These are phyloP conservation scores for Cyphomyrmex costatus DNA, from an alignment of 1,140 invertebrate species.

Conservation along the genomic window DNA sequence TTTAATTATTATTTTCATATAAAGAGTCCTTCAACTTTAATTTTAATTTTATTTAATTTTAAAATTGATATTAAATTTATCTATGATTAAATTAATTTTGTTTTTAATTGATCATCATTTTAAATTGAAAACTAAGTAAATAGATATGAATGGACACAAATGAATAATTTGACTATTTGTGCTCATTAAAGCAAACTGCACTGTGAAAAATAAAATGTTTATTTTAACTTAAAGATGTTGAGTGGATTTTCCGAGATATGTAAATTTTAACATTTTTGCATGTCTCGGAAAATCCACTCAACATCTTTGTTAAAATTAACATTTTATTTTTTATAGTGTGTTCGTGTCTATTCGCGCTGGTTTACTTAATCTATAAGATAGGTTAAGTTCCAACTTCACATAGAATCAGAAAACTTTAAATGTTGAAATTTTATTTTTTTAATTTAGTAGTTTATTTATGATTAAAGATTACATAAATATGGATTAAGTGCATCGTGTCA, in stretches of 20 bases:
- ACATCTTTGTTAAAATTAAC: too few relatives aligned
- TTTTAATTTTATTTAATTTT: neutral
- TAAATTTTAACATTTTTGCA: too few relatives aligned
- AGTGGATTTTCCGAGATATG: too few relatives aligned
- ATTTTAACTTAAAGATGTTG: too few relatives aligned
- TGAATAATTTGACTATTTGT: constrained; percentile 4
- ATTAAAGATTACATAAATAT: constrained; percentile 26
- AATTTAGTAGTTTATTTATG: neutral
- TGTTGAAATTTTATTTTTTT: neutral
- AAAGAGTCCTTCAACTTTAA: too few relatives aligned
- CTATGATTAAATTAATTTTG: neutral
- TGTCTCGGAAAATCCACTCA: too few relatives aligned
- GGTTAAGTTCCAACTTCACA: neutral
- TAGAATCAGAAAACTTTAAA: neutral
- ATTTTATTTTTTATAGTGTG: too few relatives aligned
- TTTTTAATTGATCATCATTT: neutral
- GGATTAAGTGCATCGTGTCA: constrained; percentile 61
- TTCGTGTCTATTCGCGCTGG: neutral
- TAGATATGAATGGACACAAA: neutral
- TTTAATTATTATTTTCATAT: too few relatives aligned
- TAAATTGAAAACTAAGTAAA: neutral
- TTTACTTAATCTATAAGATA: neutral
- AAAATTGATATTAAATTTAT: neutral
- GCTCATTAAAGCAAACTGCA: constrained; percentile 21
- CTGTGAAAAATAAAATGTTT: too few relatives aligned